A percentile compares a stretch with the other conserved stretches of the same genome.
phyloP scores from a whole-genome alignment of 1,140 invertebrate genomes.

The Formica selysi region DNA sequence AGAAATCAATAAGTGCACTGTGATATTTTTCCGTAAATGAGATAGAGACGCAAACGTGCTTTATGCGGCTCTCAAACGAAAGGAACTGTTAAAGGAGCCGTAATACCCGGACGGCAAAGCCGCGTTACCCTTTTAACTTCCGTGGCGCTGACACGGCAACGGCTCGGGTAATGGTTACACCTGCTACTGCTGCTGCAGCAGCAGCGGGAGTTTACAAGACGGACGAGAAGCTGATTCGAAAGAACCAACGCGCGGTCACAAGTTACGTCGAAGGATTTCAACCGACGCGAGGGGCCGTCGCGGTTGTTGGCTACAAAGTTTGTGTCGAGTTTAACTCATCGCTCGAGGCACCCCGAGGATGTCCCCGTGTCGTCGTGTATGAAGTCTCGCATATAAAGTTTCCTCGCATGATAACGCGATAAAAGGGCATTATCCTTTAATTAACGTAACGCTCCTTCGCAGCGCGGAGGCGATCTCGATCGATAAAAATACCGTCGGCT shows the following conservation, averaged over 20 bases:
- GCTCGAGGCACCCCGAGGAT: background rate
- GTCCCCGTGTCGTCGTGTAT: background rate
- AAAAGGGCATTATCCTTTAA: conserved; percentile 21
- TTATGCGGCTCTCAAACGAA: conserved; percentile 34
- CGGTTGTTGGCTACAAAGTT: conserved; percentile 21
- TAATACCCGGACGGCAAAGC: conserved; percentile 39
- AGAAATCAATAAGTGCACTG: background rate
- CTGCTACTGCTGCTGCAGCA: background rate
- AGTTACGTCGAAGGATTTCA: conserved; percentile 41
- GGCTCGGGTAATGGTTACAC: conserved; percentile 45
- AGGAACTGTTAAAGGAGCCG: conserved; percentile 49
- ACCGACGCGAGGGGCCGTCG: background rate
- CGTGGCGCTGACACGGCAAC: conserved; percentile 46
- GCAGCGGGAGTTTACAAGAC: conserved; percentile 1
- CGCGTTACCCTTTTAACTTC: conserved; percentile 44
- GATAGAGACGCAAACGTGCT: conserved; percentile 17
- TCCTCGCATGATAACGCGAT: background rate
- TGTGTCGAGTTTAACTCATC: conserved; percentile 27
- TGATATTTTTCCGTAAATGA: background rate
- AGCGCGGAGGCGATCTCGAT: background rate
- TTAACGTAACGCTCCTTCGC: conserved; percentile 19
- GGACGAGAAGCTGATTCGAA: conserved; percentile 10
- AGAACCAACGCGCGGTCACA: conserved; percentile 25
- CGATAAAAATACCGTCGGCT: conserved; percentile 1
- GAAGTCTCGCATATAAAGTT: background rate